Evolutionary conservation across 2,797 vertebrate genomes (phyloP), one percentile per base, ranked within the genome.

Genomic region (Dermochelys coriacea): DNA sequence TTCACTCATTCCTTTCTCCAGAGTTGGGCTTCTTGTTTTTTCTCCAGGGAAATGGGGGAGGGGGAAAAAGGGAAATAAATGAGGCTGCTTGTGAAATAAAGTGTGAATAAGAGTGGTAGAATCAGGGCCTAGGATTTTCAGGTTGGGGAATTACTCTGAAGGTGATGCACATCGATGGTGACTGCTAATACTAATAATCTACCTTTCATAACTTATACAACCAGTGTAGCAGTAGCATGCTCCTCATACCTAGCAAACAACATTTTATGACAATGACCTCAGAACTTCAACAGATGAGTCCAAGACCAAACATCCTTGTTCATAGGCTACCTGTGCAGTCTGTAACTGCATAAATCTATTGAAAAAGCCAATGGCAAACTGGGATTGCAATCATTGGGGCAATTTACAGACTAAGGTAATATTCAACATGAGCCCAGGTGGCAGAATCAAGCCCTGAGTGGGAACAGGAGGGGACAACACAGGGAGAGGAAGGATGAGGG

Each of bases 21-120:
- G 97, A 87, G 96, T 97, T 41, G 97, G 84, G 64, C 85, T 96
- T 81, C 85, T 96, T 71, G 29, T 29, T 88, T 97, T 98, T 93
- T 98, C 99, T 99, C 77, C 68, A 86, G 41, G 11, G 93, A 93
- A 94, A 89, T 41, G 68, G 10, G 21, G 11, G 10, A 25, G 37
- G 1, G 23, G 7, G 31, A 86, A 9, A 6, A 2, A 93, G 52
- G 15, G 81, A 77, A 94, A 92, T 52, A 31, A 82, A 34, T 54
- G 19, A 23, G 52, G 37, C 10, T 80, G 11, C 8, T 51, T 5
- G 3, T 85, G 54, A 41, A 75, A 87, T 88, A 81, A 85, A 96
- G 23, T 8, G 5, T 71, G 54, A 31, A 3, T 77, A 87, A 93
- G 14, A 4, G 29, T 64, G 77, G 47, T 52, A 81, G 80, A 87